Conservation (phyloP, 2,888 invertebrate genomes). For the Plusia festucae region DNA sequence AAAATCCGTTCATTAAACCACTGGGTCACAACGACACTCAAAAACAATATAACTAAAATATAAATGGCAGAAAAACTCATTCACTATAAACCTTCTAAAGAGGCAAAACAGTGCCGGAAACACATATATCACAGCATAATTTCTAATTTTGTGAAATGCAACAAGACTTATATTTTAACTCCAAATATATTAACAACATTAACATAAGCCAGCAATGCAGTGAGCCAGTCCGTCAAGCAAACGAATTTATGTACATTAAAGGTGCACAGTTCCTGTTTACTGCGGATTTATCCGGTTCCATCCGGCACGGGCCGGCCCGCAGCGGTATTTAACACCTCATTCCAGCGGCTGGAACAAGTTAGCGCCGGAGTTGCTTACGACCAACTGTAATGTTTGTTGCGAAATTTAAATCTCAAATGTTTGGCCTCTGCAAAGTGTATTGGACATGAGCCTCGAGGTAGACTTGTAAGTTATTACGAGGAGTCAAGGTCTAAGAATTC, state of each 20-base stretch:
- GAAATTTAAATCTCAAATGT: constrained; percentile 53
- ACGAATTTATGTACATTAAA: constrained; percentile 57
- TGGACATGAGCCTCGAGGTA: constrained; percentile 73
- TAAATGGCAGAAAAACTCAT: no score
- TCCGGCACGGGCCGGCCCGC: constrained; percentile 66
- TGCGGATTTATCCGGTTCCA: constrained; percentile 66
- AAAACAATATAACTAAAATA: no score
- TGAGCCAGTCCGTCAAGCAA: constrained; percentile 55
- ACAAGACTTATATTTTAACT: constrained; percentile 16
- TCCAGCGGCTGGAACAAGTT: constrained; percentile 69
- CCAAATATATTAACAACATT: constrained; percentile 35
- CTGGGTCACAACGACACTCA: no score
- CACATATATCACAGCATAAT: neutral
- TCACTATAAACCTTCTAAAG: no score
- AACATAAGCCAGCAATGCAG: constrained; percentile 33
- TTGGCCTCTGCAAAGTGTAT: constrained; percentile 69
- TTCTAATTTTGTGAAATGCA: neutral
- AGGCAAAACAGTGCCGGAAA: neutral
- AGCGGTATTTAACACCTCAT: constrained; percentile 78
- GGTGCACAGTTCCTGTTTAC: constrained; percentile 62
- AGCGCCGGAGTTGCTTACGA: constrained; percentile 54
- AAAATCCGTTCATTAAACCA: no score
- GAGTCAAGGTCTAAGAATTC: constrained; percentile 1
- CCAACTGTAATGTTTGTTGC: constrained; percentile 54
- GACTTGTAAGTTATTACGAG: neutral